A percentile compares a stretch with the other conserved stretches of the same genome.
Conservation (phyloP, 2,797 vertebrate species). For the Thalassophryne amazonica region DNA sequence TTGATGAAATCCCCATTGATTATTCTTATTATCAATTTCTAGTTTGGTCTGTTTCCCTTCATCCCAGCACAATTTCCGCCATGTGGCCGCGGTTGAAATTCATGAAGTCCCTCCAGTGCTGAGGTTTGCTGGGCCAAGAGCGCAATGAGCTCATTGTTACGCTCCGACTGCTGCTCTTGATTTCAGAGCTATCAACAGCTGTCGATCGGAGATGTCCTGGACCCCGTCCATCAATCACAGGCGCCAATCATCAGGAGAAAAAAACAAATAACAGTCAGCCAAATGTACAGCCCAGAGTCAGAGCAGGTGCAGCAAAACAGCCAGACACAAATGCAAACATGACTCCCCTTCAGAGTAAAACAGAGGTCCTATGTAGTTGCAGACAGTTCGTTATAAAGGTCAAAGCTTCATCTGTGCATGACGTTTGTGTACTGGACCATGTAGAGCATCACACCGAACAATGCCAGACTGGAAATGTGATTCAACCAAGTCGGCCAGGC, state of each 20-base stretch:
- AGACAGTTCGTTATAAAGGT: slow-evolving; percentile 33
- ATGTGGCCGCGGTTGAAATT: slow-evolving; percentile 79
- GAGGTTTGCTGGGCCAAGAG: slow-evolving; percentile 75
- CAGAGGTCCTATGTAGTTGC: background rate
- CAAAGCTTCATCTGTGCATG: slow-evolving; percentile 38
- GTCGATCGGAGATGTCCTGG: slow-evolving; percentile 86
- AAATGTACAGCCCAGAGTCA: slow-evolving; percentile 66
- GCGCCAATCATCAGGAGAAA: slow-evolving; percentile 75
- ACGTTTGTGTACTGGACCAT: slow-evolving; percentile 16
- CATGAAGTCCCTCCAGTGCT: slow-evolving; percentile 70
- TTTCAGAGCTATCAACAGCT: slow-evolving; percentile 87
- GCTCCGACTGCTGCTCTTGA: slow-evolving; percentile 81
- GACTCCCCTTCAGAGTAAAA: slow-evolving; percentile 24
- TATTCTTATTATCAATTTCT: slow-evolving; percentile 55
- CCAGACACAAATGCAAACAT: slow-evolving; percentile 28
- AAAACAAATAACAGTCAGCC: slow-evolving; percentile 76
- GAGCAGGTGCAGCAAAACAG: slow-evolving; percentile 53
- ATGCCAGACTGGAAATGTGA: slow-evolving; percentile 29
- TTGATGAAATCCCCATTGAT: slow-evolving; percentile 14
- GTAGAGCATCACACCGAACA: background rate
- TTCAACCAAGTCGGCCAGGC: slow-evolving; percentile 15
- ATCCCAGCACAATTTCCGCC: slow-evolving; percentile 47
- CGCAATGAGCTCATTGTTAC: slow-evolving; percentile 85
- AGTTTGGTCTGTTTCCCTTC: slow-evolving; percentile 48
- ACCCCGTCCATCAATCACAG: slow-evolving; percentile 81